phyloP scores from a whole-genome alignment of 35 echinoderm and acorn worm species.

The Ophioderma brevispina region DNA sequence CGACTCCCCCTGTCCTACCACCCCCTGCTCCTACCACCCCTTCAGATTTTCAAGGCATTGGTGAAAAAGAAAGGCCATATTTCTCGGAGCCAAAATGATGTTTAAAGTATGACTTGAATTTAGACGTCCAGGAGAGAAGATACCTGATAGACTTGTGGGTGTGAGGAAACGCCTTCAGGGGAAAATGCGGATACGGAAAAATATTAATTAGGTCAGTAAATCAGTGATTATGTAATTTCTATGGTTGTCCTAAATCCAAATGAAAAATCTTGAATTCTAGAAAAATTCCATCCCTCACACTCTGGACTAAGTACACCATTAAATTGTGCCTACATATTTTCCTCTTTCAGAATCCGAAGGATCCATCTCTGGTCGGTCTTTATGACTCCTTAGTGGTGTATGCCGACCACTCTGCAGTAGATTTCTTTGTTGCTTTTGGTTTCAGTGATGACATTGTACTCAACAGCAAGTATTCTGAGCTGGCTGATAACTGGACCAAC shows the following conservation, averaged over 20 bases:
- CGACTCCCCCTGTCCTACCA: no score
- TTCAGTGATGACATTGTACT: constrained; percentile 97
- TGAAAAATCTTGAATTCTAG: background rate
- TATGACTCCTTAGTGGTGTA: constrained; percentile 94
- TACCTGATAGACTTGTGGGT: constrained; percentile 77
- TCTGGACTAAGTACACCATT: background rate
- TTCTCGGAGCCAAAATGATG: no score
- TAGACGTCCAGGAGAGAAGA: constrained; percentile 93
- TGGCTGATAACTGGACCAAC: constrained; percentile 99
- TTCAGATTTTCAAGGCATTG: no score
- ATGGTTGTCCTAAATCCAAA: background rate
- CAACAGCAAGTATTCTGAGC: constrained; percentile 93
- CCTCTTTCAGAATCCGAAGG: constrained; percentile 71
- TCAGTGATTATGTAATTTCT: no score
- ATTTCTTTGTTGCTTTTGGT: constrained; percentile 88
- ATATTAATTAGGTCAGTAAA: constrained; percentile 71
- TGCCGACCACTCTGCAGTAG: constrained; percentile 90
- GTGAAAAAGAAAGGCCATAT: no score
- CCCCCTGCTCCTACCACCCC: no score
- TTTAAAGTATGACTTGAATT: no score
- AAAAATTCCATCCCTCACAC: no score
- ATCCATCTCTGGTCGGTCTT: constrained; percentile 74
- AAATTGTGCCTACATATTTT: background rate
- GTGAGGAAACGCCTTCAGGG: constrained; percentile 90
- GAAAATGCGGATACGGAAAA: constrained; percentile 86